Evolutionary conservation across 2,888 invertebrate species (phyloP).

Genomic region (Merodon equestris): DNA sequence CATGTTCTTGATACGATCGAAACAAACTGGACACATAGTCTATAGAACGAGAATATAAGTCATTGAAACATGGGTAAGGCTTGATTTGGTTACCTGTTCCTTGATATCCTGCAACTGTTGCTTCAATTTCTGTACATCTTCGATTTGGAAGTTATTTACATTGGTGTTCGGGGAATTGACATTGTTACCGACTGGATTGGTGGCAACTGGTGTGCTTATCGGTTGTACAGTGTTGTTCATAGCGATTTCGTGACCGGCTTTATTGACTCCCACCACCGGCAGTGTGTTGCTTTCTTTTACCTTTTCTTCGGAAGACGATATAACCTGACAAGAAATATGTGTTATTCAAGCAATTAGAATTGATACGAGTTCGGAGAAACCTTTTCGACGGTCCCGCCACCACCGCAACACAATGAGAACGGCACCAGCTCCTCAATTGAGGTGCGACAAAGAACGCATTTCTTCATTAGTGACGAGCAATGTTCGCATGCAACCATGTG

Average conservation of each 20-base stretch:
- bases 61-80: neutral
- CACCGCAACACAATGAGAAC: slow-evolving; percentile 82
- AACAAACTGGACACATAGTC: slow-evolving; percentile 99
- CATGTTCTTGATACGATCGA: slow-evolving; percentile 99
- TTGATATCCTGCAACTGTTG: slow-evolving; percentile 98
- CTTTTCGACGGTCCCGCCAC: slow-evolving; percentile 76
- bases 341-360: slow-evolving; percentile 45
- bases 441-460: slow-evolving; percentile 96
- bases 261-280: slow-evolving; percentile 74
- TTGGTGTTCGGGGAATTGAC: slow-evolving; percentile 76
- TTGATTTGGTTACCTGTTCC: slow-evolving; percentile 86
- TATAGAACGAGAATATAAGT: slow-evolving; percentile 79
- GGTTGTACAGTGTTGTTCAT: slow-evolving; percentile 77
- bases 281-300: slow-evolving; percentile 50
- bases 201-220: slow-evolving; percentile 73
- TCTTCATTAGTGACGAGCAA: slow-evolving; percentile 97
- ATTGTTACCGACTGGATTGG: slow-evolving; percentile 72
- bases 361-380: slow-evolving; percentile 69
- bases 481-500: slow-evolving; percentile 88
- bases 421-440: slow-evolving; percentile 87
- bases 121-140: slow-evolving; percentile 93
- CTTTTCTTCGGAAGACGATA: slow-evolving; percentile 52
- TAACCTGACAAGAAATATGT: slow-evolving; percentile 47
- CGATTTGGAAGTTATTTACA: slow-evolving; percentile 84
- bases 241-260: slow-evolving; percentile 76